Evolutionary conservation across 2,113 vertebrate genomes (phyloP).

Genomic region (Cryptomyrus ogoouensis): DNA sequence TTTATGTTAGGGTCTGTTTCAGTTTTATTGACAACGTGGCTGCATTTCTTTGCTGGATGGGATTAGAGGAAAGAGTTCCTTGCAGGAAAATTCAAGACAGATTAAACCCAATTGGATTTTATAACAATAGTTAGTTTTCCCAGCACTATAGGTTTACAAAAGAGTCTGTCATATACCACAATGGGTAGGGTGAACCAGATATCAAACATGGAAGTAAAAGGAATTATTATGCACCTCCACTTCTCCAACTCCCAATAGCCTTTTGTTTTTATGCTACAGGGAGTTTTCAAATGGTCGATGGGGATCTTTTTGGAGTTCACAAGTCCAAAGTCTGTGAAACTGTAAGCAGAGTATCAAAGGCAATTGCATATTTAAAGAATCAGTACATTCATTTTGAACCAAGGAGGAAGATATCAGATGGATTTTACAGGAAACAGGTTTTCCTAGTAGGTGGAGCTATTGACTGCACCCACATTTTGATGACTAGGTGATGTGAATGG

Average conservation of each 20-base stretch:
- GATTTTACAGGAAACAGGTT: background rate
- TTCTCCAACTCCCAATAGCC: background rate
- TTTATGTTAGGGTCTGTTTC: background rate
- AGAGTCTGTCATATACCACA: background rate
- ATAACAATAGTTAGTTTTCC: background rate
- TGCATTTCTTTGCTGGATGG: background rate
- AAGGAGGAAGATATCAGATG: background rate
- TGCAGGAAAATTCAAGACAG: background rate
- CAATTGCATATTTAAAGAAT: background rate
- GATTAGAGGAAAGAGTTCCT: background rate
- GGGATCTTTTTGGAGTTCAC: background rate
- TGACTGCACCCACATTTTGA: background rate
- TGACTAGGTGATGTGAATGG: background rate
- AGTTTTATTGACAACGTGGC: background rate
- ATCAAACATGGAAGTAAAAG: background rate
- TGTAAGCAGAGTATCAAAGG: background rate
- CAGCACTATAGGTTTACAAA: background rate
- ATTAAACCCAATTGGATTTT: background rate
- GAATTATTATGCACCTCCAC: background rate
- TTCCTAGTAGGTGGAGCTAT: background rate
- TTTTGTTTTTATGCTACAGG: background rate
- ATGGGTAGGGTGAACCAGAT: background rate
- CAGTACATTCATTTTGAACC: background rate
- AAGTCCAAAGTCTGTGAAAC: background rate
- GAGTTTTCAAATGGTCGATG: background rate